Conservation (phyloP, 2,888 invertebrate species). For the Andrena hattorfiana region DNA sequence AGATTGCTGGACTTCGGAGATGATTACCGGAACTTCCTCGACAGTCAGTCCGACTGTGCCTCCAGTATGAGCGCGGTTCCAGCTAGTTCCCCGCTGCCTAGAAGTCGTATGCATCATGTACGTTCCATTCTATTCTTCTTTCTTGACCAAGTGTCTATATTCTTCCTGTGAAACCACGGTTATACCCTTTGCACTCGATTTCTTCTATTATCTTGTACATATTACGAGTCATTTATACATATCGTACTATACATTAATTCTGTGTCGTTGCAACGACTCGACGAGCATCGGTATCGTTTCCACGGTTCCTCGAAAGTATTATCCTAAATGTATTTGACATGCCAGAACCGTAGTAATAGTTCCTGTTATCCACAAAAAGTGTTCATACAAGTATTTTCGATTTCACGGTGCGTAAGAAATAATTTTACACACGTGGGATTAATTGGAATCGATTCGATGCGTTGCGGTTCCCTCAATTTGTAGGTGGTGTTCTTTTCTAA, state of each 20-base stretch:
- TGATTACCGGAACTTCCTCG: conserved; percentile 95
- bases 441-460: neutral
- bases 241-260: neutral
- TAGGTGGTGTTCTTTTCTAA: neutral
- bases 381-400: neutral
- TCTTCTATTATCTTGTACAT: conserved; percentile 1
- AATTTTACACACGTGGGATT: neutral
- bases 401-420: neutral
- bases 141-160: conserved; percentile 73
- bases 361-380: neutral
- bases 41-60: conserved; percentile 96
- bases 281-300: conserved; percentile 23
- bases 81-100: conserved; percentile 85
- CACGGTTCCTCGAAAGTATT: neutral
- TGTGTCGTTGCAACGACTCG: conserved; percentile 16
- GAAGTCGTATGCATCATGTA: conserved; percentile 81
- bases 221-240: neutral
- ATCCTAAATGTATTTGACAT: neutral
- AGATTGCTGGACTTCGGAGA: conserved; percentile 94
- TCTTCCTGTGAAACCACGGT: conserved; percentile 66
- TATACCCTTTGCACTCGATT: neutral
- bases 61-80: conserved; percentile 90
- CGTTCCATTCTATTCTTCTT: conserved; percentile 75
- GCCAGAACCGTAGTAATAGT: neutral
- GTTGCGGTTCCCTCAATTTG: neutral